A percentile compares a stretch with the other conserved stretches of the same genome.
phyloP scores from a whole-genome alignment of 2,797 vertebrate genomes.

The Anguilla marmorata region DNA sequence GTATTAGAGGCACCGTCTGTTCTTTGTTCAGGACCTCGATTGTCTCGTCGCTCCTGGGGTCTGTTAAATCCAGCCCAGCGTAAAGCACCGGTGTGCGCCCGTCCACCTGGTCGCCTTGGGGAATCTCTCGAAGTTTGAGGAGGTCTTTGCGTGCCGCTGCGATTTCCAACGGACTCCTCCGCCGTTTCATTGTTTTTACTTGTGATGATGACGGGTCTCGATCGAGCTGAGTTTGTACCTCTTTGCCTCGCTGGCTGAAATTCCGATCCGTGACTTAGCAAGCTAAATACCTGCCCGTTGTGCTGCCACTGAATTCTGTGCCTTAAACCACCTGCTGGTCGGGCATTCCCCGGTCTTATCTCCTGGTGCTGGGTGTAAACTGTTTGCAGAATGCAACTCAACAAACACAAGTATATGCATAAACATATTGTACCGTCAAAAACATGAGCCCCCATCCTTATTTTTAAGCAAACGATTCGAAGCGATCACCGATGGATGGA shows the following conservation, averaged over 20 bases:
- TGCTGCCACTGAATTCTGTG: slow-evolving; percentile 90
- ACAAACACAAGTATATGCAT: slow-evolving; percentile 65
- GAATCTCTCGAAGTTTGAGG: slow-evolving; percentile 40
- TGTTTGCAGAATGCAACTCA: slow-evolving; percentile 72
- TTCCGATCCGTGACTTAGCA: slow-evolving; percentile 86
- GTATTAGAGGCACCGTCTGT: slow-evolving; percentile 58
- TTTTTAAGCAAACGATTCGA: slow-evolving; percentile 67
- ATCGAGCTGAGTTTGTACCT: slow-evolving; percentile 63
- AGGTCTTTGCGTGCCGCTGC: slow-evolving; percentile 47
- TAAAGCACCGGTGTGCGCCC: slow-evolving; percentile 47
- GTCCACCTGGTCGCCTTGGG: slow-evolving; percentile 43
- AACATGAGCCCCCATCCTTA: slow-evolving; percentile 65
- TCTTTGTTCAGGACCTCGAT: slow-evolving; percentile 42
- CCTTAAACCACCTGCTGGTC: slow-evolving; percentile 71
- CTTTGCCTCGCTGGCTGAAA: slow-evolving; percentile 82
- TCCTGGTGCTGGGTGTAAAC: slow-evolving; percentile 67
- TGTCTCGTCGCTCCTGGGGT: slow-evolving; percentile 53
- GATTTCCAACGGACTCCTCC: slow-evolving; percentile 33
- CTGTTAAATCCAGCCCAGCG: slow-evolving; percentile 67
- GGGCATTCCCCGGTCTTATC: slow-evolving; percentile 49
- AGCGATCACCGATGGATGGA: slow-evolving; percentile 70
- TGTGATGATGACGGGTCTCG: slow-evolving; percentile 68
- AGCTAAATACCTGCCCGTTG: slow-evolving; percentile 89
- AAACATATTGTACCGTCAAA: slow-evolving; percentile 64
- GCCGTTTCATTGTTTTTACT: slow-evolving; percentile 59